Evolutionary conservation across 2,113 vertebrate genomes (phyloP).

Genomic region (Cettia cetti): DNA sequence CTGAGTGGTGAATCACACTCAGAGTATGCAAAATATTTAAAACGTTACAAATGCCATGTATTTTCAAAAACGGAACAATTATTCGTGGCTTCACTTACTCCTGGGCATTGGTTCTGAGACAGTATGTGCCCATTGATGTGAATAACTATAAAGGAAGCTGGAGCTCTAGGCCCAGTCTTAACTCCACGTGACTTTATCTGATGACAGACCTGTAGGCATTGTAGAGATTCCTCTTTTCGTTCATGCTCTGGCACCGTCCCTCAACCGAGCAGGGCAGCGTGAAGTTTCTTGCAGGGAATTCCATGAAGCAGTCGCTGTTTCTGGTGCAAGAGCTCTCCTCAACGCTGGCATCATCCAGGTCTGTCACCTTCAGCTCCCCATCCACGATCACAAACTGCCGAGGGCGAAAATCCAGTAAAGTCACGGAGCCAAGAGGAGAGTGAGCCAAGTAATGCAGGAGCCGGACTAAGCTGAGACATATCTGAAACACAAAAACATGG

Average conservation of each 20-base stretch:
- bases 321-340: constrained; percentile 79
- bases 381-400: constrained; percentile 87
- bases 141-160: background rate
- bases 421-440: constrained; percentile 86
- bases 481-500: constrained; percentile 60
- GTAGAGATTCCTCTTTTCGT: constrained; percentile 89
- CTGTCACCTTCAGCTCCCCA: constrained; percentile 87
- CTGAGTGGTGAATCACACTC: background rate
- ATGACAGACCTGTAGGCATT: constrained; percentile 83
- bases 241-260: constrained; percentile 83
- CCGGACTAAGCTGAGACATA: constrained; percentile 85
- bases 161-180: background rate
- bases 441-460: constrained; percentile 87
- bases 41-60: background rate
- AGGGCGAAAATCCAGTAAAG: constrained; percentile 87
- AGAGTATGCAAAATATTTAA: background rate
- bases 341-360: constrained; percentile 84
- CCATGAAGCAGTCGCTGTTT: constrained; percentile 75
- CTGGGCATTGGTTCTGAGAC: background rate
- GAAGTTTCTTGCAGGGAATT: constrained; percentile 88
- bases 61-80: background rate
- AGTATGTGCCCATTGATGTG: rapidly evolving
- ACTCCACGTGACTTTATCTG: background rate
- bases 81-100: background rate
- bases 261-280: constrained; percentile 80